phyloP scores from a whole-genome alignment of 2,113 vertebrate species.

The Seriola aureovittata region DNA sequence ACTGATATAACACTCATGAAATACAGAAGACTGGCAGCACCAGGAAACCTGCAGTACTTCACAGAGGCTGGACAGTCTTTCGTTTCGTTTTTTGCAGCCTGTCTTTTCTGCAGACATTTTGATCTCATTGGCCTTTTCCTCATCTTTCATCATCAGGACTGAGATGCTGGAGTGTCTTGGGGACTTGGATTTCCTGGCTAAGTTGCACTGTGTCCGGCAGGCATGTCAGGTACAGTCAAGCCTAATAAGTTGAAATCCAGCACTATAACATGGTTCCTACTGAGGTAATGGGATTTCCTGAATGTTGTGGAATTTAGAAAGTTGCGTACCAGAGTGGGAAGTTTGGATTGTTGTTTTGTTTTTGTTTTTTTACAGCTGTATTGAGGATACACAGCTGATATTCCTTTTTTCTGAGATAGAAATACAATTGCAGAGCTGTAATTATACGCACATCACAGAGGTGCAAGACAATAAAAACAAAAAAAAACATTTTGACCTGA shows the following conservation, averaged over 20 bases:
- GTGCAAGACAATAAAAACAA: too few relatives aligned
- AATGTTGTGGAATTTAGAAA: too few relatives aligned
- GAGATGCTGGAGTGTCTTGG: conserved; percentile 94
- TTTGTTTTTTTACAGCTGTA: too few relatives aligned
- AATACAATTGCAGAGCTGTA: too few relatives aligned
- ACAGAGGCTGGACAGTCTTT: too few relatives aligned
- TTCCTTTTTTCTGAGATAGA: too few relatives aligned
- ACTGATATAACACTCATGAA: not conserved
- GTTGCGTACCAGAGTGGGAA: too few relatives aligned
- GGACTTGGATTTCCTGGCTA: conserved; percentile 95
- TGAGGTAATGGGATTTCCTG: not conserved
- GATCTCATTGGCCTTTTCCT: not conserved
- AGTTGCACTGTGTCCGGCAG: conserved; percentile 95
- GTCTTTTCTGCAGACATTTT: not conserved
- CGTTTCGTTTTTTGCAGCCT: too few relatives aligned
- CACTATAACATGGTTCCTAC: not conserved
- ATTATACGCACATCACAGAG: too few relatives aligned
- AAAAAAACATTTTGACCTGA: too few relatives aligned
- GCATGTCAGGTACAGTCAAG: conserved; percentile 92
- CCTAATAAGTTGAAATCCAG: not conserved
- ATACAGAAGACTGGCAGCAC: not conserved
- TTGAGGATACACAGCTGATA: too few relatives aligned
- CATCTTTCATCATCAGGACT: conserved; percentile 83
- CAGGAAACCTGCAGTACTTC: not conserved
- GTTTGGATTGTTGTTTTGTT: too few relatives aligned